phyloP scores from a whole-genome alignment of 1,140 invertebrate genomes.

The Ceratitis capitata region DNA sequence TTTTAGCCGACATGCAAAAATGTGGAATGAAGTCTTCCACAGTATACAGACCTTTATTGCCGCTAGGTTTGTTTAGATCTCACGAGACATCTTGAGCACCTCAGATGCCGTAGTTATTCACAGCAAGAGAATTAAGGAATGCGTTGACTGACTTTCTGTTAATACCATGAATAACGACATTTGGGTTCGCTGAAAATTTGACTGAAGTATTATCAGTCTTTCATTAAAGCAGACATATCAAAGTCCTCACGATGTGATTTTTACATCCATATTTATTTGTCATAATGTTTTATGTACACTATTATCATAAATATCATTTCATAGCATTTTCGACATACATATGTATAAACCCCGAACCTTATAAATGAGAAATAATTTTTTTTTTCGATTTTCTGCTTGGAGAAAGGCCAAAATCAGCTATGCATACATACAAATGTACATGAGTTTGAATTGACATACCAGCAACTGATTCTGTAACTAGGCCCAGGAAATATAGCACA shows the following conservation, averaged over 20 bases:
- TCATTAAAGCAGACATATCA: neutral
- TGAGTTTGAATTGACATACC: neutral
- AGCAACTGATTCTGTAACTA: neutral
- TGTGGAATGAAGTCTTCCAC: no score
- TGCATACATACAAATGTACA: no score
- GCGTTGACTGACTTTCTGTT: no score
- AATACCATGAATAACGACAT: no score
- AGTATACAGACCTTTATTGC: no score
- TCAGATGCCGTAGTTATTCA: no score
- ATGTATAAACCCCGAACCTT: neutral
- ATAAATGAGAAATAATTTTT: neutral
- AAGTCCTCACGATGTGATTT: neutral
- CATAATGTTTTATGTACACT: slow-evolving; percentile 29
- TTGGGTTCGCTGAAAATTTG: no score
- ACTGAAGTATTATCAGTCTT: no score
- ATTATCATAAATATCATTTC: slow-evolving; percentile 7
- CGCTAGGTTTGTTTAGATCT: no score
- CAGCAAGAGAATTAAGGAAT: no score
- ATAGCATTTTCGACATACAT: neutral
- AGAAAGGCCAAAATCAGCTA: neutral
- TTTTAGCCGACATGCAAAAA: no score
- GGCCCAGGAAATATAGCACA: neutral
- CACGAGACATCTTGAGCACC: no score
- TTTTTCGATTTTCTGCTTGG: neutral
- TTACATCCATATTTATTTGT: slow-evolving; percentile 35